A percentile compares a stretch with the other conserved stretches of the same genome.
These are phyloP conservation scores for Drosophila carrolli DNA, from an alignment of 1,140 invertebrate genomes.

Conservation along the genomic window DNA sequence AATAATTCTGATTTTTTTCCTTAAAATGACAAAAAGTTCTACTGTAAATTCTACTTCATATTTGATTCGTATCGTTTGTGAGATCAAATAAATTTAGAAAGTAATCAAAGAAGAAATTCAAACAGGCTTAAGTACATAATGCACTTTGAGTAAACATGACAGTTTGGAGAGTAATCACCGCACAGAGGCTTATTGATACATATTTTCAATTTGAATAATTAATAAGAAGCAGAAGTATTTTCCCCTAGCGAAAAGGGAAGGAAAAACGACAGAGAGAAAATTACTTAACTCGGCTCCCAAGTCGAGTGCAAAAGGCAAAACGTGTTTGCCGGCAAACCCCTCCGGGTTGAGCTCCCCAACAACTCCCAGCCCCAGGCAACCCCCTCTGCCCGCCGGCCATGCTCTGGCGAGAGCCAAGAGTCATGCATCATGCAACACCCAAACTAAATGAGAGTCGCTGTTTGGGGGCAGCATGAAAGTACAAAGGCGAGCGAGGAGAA, in stretches of 20 bases:
- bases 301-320: conserved; percentile 55
- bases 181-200: conserved; percentile 34
- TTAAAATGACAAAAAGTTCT: too few species aligned
- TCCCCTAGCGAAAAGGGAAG: conserved; percentile 18
- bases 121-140: not conserved
- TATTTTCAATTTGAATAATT: conserved; percentile 49
- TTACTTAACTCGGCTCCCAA: conserved; percentile 48
- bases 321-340: conserved; percentile 67
- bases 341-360: not conserved
- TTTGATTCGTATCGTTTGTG: too few species aligned
- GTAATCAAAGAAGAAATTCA: not conserved
- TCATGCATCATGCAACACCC: conserved; percentile 73
- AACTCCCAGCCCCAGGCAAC: conserved; percentile 6
- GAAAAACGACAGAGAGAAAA: conserved; percentile 33
- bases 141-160: not conserved
- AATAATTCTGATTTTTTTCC: too few species aligned
- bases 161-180: conserved; percentile 9
- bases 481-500: conserved; percentile 46
- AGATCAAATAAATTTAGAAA: not conserved
- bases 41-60: too few species aligned
- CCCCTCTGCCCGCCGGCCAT: conserved; percentile 7
- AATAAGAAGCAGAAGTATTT: conserved; percentile 9
- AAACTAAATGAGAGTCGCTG: conserved; percentile 43
- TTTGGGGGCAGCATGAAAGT: conserved; percentile 29
- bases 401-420: conserved; percentile 30